A percentile compares a stretch with the other conserved stretches of the same genome.
These are phyloP conservation scores for Cirrhinus molitorella DNA, from an alignment of 2,797 vertebrate species.

Conservation along the genomic window DNA sequence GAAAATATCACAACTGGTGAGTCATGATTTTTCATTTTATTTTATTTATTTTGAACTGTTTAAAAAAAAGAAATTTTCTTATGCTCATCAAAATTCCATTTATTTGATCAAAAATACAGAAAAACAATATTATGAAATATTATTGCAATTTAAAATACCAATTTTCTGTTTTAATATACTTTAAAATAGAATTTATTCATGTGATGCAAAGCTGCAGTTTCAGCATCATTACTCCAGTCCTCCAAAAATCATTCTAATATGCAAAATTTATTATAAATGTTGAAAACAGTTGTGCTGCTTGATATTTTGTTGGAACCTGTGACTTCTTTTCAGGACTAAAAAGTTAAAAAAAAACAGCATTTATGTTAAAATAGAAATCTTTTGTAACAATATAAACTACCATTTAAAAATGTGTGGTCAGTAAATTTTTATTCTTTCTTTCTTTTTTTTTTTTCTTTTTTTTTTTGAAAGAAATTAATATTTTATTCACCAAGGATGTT, in stretches of 20 bases:
- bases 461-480: too few species aligned
- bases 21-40: neutral
- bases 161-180: neutral
- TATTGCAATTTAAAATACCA: neutral
- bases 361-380: neutral
- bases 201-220: neutral
- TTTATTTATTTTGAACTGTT: neutral
- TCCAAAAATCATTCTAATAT: neutral
- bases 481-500: too few species aligned
- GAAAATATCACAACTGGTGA: neutral
- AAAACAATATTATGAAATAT: neutral
- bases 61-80: too few species aligned
- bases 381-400: neutral
- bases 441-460: too few species aligned
- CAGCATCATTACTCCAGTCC: neutral
- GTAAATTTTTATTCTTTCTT: too few species aligned
- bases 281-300: neutral
- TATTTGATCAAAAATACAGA: neutral
- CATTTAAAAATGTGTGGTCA: too few species aligned
- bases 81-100: too few species aligned
- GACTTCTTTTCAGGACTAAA: neutral
- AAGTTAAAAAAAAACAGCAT: neutral
- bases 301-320: neutral
- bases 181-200: neutral
- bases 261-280: neutral